Percentiles rank a stretch among this genome's conserved stretches.
Conservation (phyloP, 2,797 vertebrate species). For the Cyclura pinguis region DNA sequence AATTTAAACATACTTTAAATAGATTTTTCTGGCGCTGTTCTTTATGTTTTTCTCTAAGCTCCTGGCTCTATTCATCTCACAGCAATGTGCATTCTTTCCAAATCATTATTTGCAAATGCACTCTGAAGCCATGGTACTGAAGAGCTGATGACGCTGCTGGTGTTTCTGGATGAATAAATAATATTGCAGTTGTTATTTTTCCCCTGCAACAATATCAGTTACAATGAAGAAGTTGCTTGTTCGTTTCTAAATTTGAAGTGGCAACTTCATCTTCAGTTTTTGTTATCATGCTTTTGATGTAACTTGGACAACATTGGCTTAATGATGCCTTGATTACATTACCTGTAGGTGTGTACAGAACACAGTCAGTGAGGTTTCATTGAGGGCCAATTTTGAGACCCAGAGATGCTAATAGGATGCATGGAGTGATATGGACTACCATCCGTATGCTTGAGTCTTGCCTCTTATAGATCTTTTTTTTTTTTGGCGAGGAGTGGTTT, state of each 20-base stretch:
- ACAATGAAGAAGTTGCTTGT: background rate
- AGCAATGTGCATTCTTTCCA: background rate
- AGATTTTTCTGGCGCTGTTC: background rate
- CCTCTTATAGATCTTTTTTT: background rate
- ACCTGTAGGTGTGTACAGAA: background rate
- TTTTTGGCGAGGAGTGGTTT: background rate
- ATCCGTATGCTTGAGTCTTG: background rate
- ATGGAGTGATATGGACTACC: background rate
- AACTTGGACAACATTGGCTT: background rate
- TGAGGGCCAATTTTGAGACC: background rate
- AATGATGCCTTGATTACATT: background rate
- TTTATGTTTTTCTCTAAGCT: background rate
- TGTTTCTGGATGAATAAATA: background rate
- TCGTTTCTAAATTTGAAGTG: background rate
- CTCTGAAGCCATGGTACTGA: background rate
- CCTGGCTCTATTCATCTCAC: background rate
- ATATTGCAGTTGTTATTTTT: background rate
- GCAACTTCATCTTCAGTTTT: background rate
- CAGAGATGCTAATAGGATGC: background rate
- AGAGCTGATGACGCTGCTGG: background rate
- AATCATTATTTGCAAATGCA: background rate
- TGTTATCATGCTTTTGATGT: background rate
- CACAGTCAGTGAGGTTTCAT: background rate
- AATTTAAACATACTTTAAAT: background rate
- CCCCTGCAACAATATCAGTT: background rate